Evolutionary conservation across 2,113 vertebrate species (phyloP).

Genomic region (Anguilla rostrata): DNA sequence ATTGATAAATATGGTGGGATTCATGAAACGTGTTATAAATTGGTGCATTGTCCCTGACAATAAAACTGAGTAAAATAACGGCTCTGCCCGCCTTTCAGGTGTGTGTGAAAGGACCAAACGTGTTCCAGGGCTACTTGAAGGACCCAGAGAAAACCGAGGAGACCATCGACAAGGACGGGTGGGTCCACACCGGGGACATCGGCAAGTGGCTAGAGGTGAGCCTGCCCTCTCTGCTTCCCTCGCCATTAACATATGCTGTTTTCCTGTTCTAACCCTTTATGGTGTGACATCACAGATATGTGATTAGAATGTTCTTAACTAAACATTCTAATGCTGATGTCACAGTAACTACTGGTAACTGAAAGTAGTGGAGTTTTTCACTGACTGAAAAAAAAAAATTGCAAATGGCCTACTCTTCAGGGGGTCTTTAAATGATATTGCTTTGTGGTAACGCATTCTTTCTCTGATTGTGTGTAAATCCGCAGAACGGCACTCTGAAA

Average conservation of each 20-base stretch:
- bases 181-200: constrained; percentile 95
- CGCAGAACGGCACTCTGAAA: constrained; percentile 91
- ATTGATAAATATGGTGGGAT: too few species aligned
- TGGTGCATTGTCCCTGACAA: too few species aligned
- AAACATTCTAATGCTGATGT: too few species aligned
- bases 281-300: too few species aligned
- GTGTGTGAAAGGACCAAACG: constrained; percentile 89
- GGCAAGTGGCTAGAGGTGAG: constrained; percentile 95
- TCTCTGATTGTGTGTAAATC: not conserved
- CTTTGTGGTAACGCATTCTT: not conserved
- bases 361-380: too few species aligned
- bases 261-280: not conserved
- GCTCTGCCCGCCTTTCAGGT: constrained; percentile 66
- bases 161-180: constrained; percentile 84
- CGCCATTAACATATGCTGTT: not conserved
- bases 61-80: too few species aligned
- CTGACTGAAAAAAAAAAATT: too few species aligned
- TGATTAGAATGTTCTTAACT: too few species aligned
- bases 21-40: too few species aligned
- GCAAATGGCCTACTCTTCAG: too few species aligned
- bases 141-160: constrained; percentile 87
- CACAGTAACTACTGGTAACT: too few species aligned
- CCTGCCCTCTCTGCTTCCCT: constrained; percentile 6
- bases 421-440: too few species aligned
- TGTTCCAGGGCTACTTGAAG: constrained; percentile 89